Conservation (phyloP, 2,113 vertebrate species). For the Elephas maximus region DNA sequence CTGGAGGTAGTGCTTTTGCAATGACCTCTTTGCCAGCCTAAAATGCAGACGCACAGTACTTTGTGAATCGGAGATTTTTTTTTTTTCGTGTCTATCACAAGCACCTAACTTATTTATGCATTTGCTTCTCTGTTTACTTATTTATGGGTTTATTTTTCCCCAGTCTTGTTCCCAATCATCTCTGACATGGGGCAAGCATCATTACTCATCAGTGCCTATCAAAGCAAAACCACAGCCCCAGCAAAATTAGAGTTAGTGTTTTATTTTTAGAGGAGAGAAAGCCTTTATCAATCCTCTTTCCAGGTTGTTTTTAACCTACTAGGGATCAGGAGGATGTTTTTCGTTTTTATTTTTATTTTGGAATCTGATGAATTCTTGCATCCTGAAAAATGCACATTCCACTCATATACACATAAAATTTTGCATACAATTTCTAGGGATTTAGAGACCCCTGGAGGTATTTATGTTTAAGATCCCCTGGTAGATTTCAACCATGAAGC, state of each 20-base stretch:
- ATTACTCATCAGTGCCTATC: not conserved
- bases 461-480: constrained; percentile 2
- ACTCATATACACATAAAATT: not conserved
- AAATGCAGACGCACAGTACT: not conserved
- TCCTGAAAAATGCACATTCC: not conserved
- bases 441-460: not conserved
- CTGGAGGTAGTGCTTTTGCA: not conserved
- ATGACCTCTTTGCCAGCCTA: not conserved
- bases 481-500: constrained; percentile 21
- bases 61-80: not conserved
- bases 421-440: not conserved
- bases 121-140: constrained; percentile 2
- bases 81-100: not conserved
- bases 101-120: not conserved
- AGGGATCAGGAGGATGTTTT: not conserved
- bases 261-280: not conserved
- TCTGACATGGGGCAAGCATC: not conserved
- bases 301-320: not conserved
- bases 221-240: not conserved
- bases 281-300: not conserved
- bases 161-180: not conserved
- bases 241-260: not conserved
- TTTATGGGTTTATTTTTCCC: not conserved
- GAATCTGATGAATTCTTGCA: not conserved
- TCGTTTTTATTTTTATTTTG: not conserved